Evolutionary conservation across 2,113 vertebrate species (phyloP).

Genomic region (Leptobrachium ailaonicum): DNA sequence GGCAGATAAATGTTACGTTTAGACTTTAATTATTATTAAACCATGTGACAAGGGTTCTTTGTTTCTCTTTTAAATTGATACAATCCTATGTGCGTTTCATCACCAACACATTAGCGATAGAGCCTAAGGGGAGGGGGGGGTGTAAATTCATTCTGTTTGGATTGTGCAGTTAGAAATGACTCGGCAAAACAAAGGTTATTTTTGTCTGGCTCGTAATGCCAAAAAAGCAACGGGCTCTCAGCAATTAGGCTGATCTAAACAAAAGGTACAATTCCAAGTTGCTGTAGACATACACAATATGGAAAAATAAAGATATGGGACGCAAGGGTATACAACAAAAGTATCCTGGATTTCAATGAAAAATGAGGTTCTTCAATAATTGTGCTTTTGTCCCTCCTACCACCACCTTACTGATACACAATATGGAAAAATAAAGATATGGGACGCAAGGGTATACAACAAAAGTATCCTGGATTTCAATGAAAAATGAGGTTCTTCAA

Average conservation of each 20-base stretch:
- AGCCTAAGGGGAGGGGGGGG: conserved; percentile 1
- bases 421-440: too few species aligned
- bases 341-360: too few species aligned
- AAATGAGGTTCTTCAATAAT: too few species aligned
- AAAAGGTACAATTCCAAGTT: neutral
- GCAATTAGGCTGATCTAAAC: neutral
- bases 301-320: too few species aligned
- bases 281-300: too few species aligned
- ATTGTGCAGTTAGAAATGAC: conserved; percentile 2
- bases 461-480: too few species aligned
- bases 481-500: too few species aligned
- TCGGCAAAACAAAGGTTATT: conserved; percentile 1
- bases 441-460: too few species aligned
- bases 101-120: conserved; percentile 10
- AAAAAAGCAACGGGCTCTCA: neutral
- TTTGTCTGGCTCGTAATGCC: neutral
- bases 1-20: neutral
- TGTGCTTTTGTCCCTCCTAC: too few species aligned
- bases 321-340: too few species aligned
- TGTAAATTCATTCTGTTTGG: conserved; percentile 1
- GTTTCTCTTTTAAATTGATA: conserved; percentile 20
- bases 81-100: conserved; percentile 16
- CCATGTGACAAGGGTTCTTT: neutral
- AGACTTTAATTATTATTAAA: neutral
- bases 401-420: too few species aligned